These are phyloP conservation scores for Nephrocerus scutellatus DNA, from an alignment of 2,888 invertebrate species.

Conservation along the genomic window DNA sequence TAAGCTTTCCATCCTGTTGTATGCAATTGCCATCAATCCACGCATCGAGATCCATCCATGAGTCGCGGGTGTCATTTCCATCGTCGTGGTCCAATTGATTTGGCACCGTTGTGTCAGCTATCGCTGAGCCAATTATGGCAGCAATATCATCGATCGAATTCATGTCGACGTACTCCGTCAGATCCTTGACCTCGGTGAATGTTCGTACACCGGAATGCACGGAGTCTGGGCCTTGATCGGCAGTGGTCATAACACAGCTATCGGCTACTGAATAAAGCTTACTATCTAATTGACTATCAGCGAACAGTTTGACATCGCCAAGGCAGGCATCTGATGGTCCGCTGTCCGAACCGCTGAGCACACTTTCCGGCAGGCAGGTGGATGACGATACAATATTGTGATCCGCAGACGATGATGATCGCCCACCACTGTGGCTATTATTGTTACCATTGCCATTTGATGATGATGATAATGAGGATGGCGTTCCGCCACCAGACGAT, in stretches of 20 bases:
- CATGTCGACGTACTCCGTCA: slow-evolving; percentile 54
- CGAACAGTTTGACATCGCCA: slow-evolving; percentile 57
- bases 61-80: slow-evolving; percentile 66
- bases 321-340: slow-evolving; percentile 47
- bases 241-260: slow-evolving; percentile 45
- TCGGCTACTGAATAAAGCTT: slow-evolving; percentile 52
- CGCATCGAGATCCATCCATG: slow-evolving; percentile 83
- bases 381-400: slow-evolving; percentile 70
- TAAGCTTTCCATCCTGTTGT: slow-evolving; percentile 60
- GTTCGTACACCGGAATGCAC: slow-evolving; percentile 51
- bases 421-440: background rate
- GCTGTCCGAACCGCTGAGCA: slow-evolving; percentile 48
- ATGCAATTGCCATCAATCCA: slow-evolving; percentile 78
- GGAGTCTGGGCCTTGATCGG: slow-evolving; percentile 54
- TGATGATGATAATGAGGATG: slow-evolving; percentile 2
- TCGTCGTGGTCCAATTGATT: slow-evolving; percentile 63
- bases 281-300: slow-evolving; percentile 51
- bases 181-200: slow-evolving; percentile 43
- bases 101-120: slow-evolving; percentile 82
- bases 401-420: slow-evolving; percentile 53
- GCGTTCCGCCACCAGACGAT: no score
- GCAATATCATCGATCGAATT: slow-evolving; percentile 76
- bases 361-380: slow-evolving; percentile 60
- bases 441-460: slow-evolving; percentile 1
- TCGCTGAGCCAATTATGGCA: slow-evolving; percentile 80